Evolutionary conservation across 1,140 invertebrate genomes (phyloP).

Genomic region (Neodiprion lecontei): DNA sequence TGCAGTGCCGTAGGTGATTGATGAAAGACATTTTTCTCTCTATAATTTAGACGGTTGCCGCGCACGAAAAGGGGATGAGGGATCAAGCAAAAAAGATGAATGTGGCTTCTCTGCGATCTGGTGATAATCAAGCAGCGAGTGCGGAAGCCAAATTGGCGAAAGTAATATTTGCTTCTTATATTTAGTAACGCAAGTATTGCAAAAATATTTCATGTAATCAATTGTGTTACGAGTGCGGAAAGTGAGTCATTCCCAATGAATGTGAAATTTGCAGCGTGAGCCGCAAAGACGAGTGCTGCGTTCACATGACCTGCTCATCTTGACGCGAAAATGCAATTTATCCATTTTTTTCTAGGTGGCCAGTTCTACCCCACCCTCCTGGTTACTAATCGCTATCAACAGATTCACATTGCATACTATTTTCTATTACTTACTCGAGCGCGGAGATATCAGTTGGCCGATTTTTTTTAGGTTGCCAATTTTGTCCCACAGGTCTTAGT

Average conservation of each 20-base stretch:
- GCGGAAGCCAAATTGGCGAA: conserved; percentile 71
- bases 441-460: too few species aligned
- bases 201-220: background rate
- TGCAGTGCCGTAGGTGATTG: background rate
- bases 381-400: too few species aligned
- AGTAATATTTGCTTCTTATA: conserved; percentile 39
- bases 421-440: too few species aligned
- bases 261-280: too few species aligned
- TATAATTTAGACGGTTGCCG: conserved; percentile 66
- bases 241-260: too few species aligned
- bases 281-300: too few species aligned
- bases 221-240: conserved; percentile 15
- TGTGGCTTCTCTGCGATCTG: conserved; percentile 69
- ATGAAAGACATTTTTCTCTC: conserved; percentile 1
- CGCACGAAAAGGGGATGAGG: conserved; percentile 75
- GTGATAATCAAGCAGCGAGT: conserved; percentile 67
- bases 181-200: background rate
- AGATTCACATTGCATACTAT: too few species aligned
- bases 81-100: conserved; percentile 79
- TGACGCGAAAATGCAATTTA: too few species aligned
- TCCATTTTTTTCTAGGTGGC: too few species aligned
- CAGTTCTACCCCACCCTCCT: too few species aligned
- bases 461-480: too few species aligned
- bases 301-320: conserved; percentile 28
- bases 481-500: too few species aligned